phyloP scores from a whole-genome alignment of 2,797 vertebrate species.

The Coregonus suidteri region DNA sequence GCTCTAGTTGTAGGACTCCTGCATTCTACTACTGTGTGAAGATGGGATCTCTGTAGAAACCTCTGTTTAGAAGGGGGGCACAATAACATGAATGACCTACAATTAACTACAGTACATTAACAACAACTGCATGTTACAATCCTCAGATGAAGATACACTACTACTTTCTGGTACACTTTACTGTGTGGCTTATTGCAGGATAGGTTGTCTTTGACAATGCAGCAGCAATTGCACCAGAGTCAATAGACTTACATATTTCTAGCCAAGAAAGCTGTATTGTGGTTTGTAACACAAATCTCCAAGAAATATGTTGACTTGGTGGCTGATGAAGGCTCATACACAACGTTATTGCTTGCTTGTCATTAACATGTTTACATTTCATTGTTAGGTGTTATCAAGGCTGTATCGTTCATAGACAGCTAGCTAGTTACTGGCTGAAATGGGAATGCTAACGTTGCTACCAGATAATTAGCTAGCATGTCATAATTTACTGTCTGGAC shows the following conservation, averaged over 20 bases:
- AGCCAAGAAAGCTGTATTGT: too few species aligned
- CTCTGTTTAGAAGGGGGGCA: slow-evolving; percentile 41
- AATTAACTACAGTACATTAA: neutral
- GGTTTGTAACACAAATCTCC: too few species aligned
- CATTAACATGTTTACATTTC: too few species aligned
- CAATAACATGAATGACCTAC: neutral
- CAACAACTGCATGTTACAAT: neutral
- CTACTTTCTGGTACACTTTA: neutral
- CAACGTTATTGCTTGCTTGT: too few species aligned
- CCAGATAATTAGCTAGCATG: too few species aligned
- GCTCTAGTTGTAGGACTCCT: slow-evolving; percentile 35
- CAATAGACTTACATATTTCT: neutral
- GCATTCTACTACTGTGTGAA: slow-evolving; percentile 65
- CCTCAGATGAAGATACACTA: neutral
- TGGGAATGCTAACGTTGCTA: too few species aligned
- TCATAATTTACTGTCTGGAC: neutral
- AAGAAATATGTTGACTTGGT: too few species aligned
- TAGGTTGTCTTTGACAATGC: neutral
- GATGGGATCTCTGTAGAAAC: slow-evolving; percentile 59
- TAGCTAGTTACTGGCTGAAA: too few species aligned
- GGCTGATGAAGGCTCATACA: too few species aligned
- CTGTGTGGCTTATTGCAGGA: neutral
- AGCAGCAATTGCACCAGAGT: neutral
- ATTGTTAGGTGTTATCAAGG: too few species aligned
- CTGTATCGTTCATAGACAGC: neutral